phyloP scores from a whole-genome alignment of 2,888 invertebrate species.

The Diachrysia chrysitis region DNA sequence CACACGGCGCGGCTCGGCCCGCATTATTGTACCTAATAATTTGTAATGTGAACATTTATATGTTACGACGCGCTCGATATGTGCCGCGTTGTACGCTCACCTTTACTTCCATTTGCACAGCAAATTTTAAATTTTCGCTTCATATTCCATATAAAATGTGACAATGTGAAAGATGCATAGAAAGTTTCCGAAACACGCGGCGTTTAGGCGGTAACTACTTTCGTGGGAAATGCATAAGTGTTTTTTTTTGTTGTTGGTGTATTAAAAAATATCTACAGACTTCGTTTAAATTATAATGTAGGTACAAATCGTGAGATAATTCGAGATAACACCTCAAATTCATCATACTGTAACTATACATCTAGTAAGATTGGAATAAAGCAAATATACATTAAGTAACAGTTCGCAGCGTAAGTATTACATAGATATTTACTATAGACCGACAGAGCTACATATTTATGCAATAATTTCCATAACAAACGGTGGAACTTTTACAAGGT shows the following conservation, averaged over 20 bases:
- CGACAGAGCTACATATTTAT: not conserved
- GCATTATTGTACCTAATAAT: constrained; percentile 3
- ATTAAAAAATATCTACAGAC: too few relatives aligned
- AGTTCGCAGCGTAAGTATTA: not conserved
- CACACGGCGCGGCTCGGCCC: not conserved
- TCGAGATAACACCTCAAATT: too few relatives aligned
- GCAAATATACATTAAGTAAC: not conserved
- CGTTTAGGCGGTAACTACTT: constrained; percentile 33
- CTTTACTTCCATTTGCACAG: constrained; percentile 66
- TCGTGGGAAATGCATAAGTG: constrained; percentile 20
- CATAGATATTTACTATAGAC: not conserved
- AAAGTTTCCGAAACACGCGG: constrained; percentile 45
- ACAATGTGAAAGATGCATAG: constrained; percentile 46
- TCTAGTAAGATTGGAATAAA: too few relatives aligned
- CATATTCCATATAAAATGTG: constrained; percentile 50
- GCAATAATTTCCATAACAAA: constrained; percentile 4
- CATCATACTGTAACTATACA: too few relatives aligned
- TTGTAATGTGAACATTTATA: constrained; percentile 21
- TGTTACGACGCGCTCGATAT: not conserved
- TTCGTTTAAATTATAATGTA: too few relatives aligned
- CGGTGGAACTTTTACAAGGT: not conserved
- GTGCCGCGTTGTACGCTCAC: constrained; percentile 43
- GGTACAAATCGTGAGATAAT: too few relatives aligned
- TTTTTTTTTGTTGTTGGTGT: not conserved
- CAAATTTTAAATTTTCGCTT: constrained; percentile 54